Evolutionary conservation across 2,888 invertebrate species (phyloP).

Genomic region (Zootermopsis nevadensis): DNA sequence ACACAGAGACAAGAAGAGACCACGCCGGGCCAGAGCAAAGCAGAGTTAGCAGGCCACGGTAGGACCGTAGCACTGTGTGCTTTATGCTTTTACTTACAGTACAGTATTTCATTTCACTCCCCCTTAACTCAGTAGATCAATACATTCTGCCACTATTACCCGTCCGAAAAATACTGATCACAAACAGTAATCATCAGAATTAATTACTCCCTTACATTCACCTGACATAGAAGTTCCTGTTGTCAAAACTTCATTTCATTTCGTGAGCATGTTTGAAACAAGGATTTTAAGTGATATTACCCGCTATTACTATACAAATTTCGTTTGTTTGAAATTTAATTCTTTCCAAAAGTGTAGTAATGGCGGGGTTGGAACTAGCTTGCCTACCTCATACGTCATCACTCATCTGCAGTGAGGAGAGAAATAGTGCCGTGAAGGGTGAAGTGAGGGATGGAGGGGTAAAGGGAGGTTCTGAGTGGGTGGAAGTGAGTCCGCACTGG

Average conservation of each 20-base stretch:
- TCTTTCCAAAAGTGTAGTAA: constrained; percentile 45
- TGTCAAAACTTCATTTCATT: neutral
- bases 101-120: constrained; percentile 52
- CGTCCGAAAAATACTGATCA: constrained; percentile 38
- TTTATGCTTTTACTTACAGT: constrained; percentile 53
- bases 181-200: constrained; percentile 5
- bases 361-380: constrained; percentile 36
- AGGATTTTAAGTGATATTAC: neutral
- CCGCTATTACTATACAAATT: neutral
- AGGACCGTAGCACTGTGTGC: constrained; percentile 42
- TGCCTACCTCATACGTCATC: constrained; percentile 52
- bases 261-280: neutral
- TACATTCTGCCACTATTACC: constrained; percentile 49
- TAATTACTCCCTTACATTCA: neutral
- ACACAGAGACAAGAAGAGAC: constrained; percentile 8
- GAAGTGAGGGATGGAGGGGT: constrained; percentile 6
- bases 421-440: constrained; percentile 32
- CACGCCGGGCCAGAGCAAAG: constrained; percentile 6
- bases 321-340: constrained; percentile 39
- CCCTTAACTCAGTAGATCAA: constrained; percentile 53
- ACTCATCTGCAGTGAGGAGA: constrained; percentile 48
- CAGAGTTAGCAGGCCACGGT: constrained; percentile 1
- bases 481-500: constrained; percentile 36
- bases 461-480: constrained; percentile 41
- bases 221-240: neutral